phyloP scores from a whole-genome alignment of 92 coral and sea anemone species.

The Pocillopora grandis region DNA sequence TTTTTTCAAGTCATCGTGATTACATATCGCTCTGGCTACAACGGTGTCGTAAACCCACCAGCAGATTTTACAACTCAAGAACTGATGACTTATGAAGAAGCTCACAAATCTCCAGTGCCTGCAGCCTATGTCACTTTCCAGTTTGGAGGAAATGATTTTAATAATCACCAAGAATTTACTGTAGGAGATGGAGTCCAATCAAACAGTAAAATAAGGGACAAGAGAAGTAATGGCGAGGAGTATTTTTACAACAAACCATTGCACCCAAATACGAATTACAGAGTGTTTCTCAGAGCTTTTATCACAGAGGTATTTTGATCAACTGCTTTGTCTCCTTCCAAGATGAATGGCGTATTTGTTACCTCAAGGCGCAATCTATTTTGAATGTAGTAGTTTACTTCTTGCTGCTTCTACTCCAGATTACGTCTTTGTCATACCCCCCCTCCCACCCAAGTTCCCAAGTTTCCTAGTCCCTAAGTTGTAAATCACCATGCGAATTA shows the following conservation, averaged over 20 bases:
- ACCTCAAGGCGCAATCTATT: neutral
- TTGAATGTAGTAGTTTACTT: neutral
- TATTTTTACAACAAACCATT: neutral
- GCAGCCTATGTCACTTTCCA: constrained; percentile 7
- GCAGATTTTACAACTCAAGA: neutral
- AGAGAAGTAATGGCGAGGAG: neutral
- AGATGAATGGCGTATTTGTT: too few relatives aligned
- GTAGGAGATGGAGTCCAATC: neutral
- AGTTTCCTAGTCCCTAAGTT: too few relatives aligned
- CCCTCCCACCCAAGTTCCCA: too few relatives aligned
- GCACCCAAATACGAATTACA: neutral
- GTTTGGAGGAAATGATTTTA: constrained; percentile 5
- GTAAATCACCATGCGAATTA: too few relatives aligned
- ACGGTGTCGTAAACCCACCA: neutral
- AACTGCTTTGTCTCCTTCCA: too few relatives aligned
- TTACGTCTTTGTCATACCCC: too few relatives aligned
- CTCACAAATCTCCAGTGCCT: neutral
- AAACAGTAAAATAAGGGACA: neutral
- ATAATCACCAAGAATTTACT: neutral
- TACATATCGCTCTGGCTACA: neutral
- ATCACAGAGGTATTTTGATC: neutral
- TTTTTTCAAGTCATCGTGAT: neutral
- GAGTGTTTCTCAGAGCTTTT: too few relatives aligned
- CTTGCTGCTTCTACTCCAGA: too few relatives aligned
- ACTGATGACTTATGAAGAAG: neutral